Evolutionary conservation across 2,797 vertebrate species (phyloP).

Genomic region (Tolypeutes matacus): DNA sequence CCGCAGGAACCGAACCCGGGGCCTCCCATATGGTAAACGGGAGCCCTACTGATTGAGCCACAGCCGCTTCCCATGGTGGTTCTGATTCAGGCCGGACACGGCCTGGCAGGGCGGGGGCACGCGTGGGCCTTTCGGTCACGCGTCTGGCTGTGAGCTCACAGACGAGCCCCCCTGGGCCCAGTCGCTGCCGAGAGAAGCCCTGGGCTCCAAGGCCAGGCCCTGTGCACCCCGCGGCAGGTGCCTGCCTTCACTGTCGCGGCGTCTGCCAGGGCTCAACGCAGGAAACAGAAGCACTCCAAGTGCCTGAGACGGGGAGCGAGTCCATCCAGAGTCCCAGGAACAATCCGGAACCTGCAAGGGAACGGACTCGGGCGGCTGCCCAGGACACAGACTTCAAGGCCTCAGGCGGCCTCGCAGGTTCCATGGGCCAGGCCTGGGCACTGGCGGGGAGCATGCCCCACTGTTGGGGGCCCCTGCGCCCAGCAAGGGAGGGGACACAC

Average conservation of each 20-base stretch:
- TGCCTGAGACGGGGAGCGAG: background rate
- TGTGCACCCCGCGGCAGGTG: too few species aligned
- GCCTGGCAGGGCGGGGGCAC: too few species aligned
- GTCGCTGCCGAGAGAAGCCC: too few species aligned
- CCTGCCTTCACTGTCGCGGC: too few species aligned
- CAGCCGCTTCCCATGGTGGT: too few species aligned
- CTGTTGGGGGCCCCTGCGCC: background rate
- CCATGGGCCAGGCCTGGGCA: background rate
- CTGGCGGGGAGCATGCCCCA: background rate
- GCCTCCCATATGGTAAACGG: too few species aligned
- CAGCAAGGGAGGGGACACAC: background rate
- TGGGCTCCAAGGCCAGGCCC: too few species aligned
- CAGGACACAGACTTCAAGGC: fast-evolving
- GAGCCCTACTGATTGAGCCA: too few species aligned
- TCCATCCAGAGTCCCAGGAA: background rate
- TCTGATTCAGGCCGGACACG: background rate
- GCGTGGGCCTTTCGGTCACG: background rate
- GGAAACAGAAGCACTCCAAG: background rate
- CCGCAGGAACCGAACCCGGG: too few species aligned
- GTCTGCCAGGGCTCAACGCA: background rate
- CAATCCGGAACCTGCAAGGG: background rate
- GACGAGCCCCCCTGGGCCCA: background rate
- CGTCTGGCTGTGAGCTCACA: background rate
- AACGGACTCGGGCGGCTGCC: fast-evolving
- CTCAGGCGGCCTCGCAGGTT: too few species aligned